These are phyloP conservation scores for Lates calcarifer DNA, from an alignment of 2,113 vertebrate genomes.

Conservation along the genomic window DNA sequence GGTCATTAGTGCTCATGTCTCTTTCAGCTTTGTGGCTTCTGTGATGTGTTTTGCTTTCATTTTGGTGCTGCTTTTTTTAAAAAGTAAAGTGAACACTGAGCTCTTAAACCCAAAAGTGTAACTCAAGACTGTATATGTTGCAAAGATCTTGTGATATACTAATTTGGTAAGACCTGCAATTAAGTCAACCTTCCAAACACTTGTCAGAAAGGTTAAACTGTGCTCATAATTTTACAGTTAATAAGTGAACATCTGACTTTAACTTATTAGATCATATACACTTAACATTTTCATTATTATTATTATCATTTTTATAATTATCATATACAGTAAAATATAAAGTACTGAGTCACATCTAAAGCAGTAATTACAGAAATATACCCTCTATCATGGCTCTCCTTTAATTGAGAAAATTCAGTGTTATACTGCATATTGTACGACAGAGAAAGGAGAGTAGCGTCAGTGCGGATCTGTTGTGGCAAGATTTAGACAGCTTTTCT, in stretches of 20 bases:
- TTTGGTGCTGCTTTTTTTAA: background rate
- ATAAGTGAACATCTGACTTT: background rate
- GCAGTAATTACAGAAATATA: conserved; percentile 1
- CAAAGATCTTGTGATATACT: background rate
- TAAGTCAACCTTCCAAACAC: background rate
- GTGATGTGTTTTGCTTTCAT: conserved; percentile 21
- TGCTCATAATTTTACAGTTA: background rate
- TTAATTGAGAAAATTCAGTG: too few relatives aligned
- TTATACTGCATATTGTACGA: background rate
- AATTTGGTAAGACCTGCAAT: background rate
- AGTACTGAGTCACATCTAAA: background rate
- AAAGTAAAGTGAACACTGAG: background rate
- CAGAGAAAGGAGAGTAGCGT: background rate
- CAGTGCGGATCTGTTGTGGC: conserved; percentile 8
- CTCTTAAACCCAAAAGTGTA: background rate
- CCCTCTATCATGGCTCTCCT: background rate
- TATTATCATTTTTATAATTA: too few relatives aligned
- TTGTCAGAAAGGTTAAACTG: background rate
- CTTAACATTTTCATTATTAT: too few relatives aligned
- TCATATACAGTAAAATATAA: background rate
- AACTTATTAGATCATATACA: too few relatives aligned
- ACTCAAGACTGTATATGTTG: background rate
- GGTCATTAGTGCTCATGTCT: conserved; percentile 34
- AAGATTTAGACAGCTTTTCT: conserved; percentile 13
- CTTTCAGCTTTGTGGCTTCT: conserved; percentile 23